Conservation (phyloP, 2,888 invertebrate species). For the Drosophila yooni region DNA sequence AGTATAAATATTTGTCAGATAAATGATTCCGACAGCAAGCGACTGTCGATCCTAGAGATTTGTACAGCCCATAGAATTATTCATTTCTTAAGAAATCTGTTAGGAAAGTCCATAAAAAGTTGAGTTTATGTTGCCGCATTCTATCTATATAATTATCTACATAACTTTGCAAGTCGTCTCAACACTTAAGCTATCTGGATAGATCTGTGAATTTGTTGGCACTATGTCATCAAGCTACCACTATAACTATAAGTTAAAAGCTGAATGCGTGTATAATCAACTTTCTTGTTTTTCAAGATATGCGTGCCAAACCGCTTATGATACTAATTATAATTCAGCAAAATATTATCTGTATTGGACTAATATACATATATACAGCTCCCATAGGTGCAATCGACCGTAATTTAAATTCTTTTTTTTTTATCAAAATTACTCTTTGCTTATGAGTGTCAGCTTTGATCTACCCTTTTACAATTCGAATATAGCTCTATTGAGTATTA, state of each 20-base stretch:
- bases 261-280: background rate
- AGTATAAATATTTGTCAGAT: background rate
- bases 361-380: background rate
- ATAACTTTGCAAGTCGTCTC: too few species aligned
- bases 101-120: background rate
- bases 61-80: background rate
- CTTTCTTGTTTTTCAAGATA: background rate
- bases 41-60: conserved; percentile 3
- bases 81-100: conserved; percentile 1
- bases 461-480: background rate
- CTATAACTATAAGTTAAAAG: background rate
- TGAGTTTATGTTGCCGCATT: background rate
- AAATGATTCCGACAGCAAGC: background rate
- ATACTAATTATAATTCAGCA: background rate
- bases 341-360: background rate
- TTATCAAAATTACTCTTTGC: background rate
- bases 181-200: background rate
- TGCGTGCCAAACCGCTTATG: background rate
- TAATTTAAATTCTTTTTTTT: background rate
- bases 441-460: background rate
- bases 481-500: background rate
- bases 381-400: background rate
- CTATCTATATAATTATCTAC: background rate
- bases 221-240: background rate
- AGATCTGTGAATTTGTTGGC: background rate